Base-by-base conservation (phyloP, 2,113 vertebrate genomes). In the Marmota flaviventris region DNA sequence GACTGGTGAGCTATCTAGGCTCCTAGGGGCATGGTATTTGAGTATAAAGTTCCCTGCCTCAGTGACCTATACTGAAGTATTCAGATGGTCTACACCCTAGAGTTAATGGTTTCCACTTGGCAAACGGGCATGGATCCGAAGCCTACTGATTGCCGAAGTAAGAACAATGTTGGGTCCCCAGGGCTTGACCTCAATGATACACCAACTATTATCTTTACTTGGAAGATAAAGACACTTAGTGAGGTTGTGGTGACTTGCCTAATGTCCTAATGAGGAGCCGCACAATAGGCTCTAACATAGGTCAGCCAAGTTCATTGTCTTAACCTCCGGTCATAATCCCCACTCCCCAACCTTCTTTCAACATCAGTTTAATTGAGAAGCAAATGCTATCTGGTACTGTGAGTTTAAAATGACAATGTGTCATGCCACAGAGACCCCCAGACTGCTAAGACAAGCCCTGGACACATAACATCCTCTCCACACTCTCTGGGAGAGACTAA, bases 221-320 rank as follows among this genome's bases (percentile, higher is more conserved):
- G 69, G 9, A 95, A 88, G 63, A 61, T n/a, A 63, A 85, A 20
- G 79, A 89, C 89, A 95, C 42, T 67, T 67, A 37, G 72, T 83
- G 53, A 58, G 25, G 24, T 34, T 7, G 32, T 14, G 77, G 53
- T 69, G 37, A 63, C 77, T 93, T 75, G 51, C 7, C 72, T 76
- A 32, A 48, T n/a, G 29, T 17, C 25, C 76, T n/a, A 70, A 65
- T 39, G 22, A 91, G 72, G 58, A 96, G 76, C 20, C 84, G 75
- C 70, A 89, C 82, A 86, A 34, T 5, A 11, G 70, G 53, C 25
- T 72, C 73, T 51, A 58, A 39, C 75, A 29, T 18, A 79, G 17
- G 37, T 58, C 37, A 58, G 25, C 32, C 84, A 48, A 25, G 37
- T 42, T 89, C 32, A 85, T 45, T 48, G 22, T 67, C 73, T 73